Percentiles rank a stretch among this genome's conserved stretches.
phyloP scores from a whole-genome alignment of 2,888 invertebrate genomes.

The Ormyrus labotus region DNA sequence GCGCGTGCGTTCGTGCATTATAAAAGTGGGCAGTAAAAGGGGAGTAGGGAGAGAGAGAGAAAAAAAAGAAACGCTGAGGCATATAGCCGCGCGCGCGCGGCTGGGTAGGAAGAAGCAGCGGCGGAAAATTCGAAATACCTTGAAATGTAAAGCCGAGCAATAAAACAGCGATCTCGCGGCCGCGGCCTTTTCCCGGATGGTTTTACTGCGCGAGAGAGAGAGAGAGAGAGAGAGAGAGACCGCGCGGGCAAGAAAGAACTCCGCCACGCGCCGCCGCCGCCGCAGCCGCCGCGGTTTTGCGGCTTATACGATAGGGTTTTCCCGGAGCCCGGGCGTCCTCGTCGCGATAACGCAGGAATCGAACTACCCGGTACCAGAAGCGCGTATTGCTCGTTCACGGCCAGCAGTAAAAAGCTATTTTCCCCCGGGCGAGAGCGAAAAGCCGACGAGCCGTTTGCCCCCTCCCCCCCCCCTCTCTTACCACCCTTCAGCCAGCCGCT shows the following conservation, averaged over 20 bases:
- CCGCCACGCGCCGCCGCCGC: background rate
- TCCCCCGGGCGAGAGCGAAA: conserved; percentile 37
- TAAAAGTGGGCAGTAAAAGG: conserved; percentile 15
- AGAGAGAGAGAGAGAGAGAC: no score
- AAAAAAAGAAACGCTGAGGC: conserved; percentile 13
- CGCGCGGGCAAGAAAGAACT: background rate
- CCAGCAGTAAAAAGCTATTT: conserved; percentile 62
- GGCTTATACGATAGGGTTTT: conserved; percentile 45
- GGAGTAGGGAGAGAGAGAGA: background rate
- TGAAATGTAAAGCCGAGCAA: conserved; percentile 52
- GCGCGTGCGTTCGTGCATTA: conserved; percentile 17
- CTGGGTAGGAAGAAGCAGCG: conserved; percentile 3
- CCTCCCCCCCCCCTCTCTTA: conserved; percentile 1
- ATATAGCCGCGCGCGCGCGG: background rate
- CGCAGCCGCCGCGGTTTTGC: conserved; percentile 35
- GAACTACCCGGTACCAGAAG: conserved; percentile 46
- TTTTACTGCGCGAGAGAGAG: conserved; percentile 10
- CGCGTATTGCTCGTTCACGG: conserved; percentile 60
- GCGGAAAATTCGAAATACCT: conserved; percentile 33
- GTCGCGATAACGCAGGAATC: conserved; percentile 55
- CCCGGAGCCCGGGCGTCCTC: background rate
- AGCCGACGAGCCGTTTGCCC: conserved; percentile 22
- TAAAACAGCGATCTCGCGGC: conserved; percentile 35
- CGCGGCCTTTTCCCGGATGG: conserved; percentile 16
- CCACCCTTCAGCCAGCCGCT: background rate